Base-by-base conservation (phyloP, 2,113 vertebrate genomes). In the Saccopteryx bilineata region DNA sequence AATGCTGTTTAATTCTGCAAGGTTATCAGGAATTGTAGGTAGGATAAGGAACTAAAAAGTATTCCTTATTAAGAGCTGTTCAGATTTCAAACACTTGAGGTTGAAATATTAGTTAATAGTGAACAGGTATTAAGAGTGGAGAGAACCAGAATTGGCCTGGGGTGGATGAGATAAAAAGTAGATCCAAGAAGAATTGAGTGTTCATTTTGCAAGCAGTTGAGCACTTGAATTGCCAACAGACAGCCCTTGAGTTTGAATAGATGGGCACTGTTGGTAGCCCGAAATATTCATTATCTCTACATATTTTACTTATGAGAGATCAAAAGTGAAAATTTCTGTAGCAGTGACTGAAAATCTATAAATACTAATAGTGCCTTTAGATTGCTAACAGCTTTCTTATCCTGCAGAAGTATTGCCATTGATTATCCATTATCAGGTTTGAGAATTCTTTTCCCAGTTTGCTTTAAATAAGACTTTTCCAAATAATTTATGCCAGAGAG, bases 171-270 rank as follows among this genome's bases (percentile, higher is more conserved):
- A 52, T 72, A 48, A 33, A 13, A 84, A 52, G 46, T n/a, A 78
- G 13, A 58, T 33, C 12, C 13, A 6, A 56, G 12, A 75, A 54
- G 33, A 82, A 60, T 54, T 71, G 54, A 58, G 58, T 69, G 87
- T 63, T 68, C 18, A 61, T 13, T 87, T 95, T 78, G 28, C 50
- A 56, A 85, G 33, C 48, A 24, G 28, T 21, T 33, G 13, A 92
- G 58, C 33, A 89, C 12, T 65, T 68, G 56, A 61, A 58, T 48
- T 78, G 80, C 39, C 69, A 74, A 56, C 18, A 76, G 68, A 15
- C 24, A 91, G 10, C 14, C 95, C 46, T 18, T 90, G 81, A 87
- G 26, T 81, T 95, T 83, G 74, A 90, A 65, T 87, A 87, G n/a
- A 31, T 58, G 90, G 75, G 60, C 60, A 86, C 39, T 68, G 21